A percentile compares a stretch with the other conserved stretches of the same genome.
phyloP scores from a whole-genome alignment of 2,113 vertebrate genomes.

The Malurus elegans region DNA sequence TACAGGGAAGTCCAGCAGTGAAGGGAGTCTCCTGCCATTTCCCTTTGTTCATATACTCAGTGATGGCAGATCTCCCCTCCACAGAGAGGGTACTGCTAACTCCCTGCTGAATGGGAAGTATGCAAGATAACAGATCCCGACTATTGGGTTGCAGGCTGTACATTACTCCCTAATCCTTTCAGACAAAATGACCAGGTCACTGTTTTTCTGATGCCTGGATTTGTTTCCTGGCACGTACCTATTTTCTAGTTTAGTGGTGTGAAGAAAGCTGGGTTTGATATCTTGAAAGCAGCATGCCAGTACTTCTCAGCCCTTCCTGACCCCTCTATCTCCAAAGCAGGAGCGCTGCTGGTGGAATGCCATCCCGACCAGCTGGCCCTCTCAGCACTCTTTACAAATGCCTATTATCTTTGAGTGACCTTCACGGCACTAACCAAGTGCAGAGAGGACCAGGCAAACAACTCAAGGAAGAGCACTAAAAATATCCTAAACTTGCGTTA shows the following conservation, averaged over 20 bases:
- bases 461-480: slow-evolving; percentile 38
- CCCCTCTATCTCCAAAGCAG: slow-evolving; percentile 13
- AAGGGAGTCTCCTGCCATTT: not conserved
- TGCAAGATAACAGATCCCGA: not conserved
- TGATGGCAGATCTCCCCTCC: not conserved
- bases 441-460: slow-evolving; percentile 7
- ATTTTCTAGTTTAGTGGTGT: not conserved
- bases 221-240: slow-evolving; percentile 12
- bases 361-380: slow-evolving; percentile 24
- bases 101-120: not conserved
- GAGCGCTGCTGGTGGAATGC: slow-evolving; percentile 5
- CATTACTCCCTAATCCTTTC: not conserved
- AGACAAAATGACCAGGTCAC: not conserved
- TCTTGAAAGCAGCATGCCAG: slow-evolving; percentile 17
- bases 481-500: not conserved
- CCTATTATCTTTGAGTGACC: slow-evolving; percentile 35
- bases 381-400: slow-evolving; percentile 15
- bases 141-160: not conserved
- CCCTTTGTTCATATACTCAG: not conserved
- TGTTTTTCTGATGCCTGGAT: slow-evolving; percentile 7
- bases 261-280: slow-evolving; percentile 34
- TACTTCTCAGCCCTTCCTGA: not conserved
- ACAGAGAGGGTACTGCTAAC: not conserved
- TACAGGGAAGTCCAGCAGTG: not conserved
- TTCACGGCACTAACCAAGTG: not conserved